Evolutionary conservation across 2,888 invertebrate genomes (phyloP).

Genomic region (Bombyx huttoni): DNA sequence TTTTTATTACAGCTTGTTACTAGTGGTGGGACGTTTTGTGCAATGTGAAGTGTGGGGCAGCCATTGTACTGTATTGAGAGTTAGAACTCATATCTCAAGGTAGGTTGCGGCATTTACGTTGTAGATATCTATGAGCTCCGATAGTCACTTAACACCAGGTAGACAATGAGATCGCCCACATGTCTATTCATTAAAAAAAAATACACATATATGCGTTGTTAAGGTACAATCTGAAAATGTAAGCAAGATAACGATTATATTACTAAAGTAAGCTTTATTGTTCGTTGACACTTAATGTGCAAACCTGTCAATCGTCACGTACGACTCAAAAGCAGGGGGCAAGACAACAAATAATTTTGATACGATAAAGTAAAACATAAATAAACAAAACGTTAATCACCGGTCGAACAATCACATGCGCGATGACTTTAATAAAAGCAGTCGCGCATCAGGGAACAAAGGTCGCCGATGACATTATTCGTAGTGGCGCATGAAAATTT

Average conservation of each 20-base stretch:
- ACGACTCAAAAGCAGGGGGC: not conserved
- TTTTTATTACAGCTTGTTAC: no score
- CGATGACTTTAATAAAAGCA: conserved; percentile 25
- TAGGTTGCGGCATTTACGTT: no score
- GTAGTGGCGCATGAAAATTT: conserved; percentile 45
- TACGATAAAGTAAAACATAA: not conserved
- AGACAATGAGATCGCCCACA: no score
- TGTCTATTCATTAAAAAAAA: no score
- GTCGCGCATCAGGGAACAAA: conserved; percentile 32
- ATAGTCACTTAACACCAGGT: no score
- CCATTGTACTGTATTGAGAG: no score
- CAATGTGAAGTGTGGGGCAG: no score
- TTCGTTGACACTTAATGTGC: not conserved
- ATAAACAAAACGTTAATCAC: conserved; percentile 28
- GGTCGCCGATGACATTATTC: conserved; percentile 49
- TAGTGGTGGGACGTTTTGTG: no score
- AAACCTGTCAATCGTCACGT: not conserved
- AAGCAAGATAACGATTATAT: not conserved
- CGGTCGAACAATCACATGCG: conserved; percentile 21
- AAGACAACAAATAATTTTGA: not conserved
- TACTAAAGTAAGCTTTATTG: not conserved
- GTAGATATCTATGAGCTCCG: no score
- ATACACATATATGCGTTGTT: no score
- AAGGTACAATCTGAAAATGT: no score
- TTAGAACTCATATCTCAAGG: no score